Base-by-base conservation (phyloP, 2,113 vertebrate genomes). In the Perca schrenkii region DNA sequence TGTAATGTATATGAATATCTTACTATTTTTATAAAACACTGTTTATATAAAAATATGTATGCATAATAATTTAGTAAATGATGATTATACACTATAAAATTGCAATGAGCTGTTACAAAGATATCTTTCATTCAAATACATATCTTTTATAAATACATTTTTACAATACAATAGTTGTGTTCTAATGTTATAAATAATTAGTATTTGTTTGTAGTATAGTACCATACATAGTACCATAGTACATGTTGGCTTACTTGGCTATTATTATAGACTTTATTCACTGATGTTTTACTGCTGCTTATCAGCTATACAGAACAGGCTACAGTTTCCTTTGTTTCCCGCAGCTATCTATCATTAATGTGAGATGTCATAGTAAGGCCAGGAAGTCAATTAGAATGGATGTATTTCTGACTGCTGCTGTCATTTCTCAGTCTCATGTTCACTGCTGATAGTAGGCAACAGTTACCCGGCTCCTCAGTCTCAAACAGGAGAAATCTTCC, bases 331-430 rank as follows among this genome's bases (percentile, higher is more conserved):
- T 57, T 73, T 62, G 53, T 80, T 90, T 86, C 92, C 87, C 57
- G 71, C 89, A 91, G 88, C 90, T 90, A 91, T 93, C 90, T 71
- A 88, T 92, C 86, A 89, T 87, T 93, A 86, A 91, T 85, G 79
- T 57, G 65, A 82, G 85, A 87, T 92, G 92, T 93, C 88, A 90
- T 60, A 34, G 79, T 50, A 43, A 86, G 88, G 91, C 83, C 93
- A 93, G 93, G 89, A 94, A 94, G 94, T 94, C 95, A 94, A 94
- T 94, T 94, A 93, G 84, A 93, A 93, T 89, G 83, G 91, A 94
- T 94, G 91, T 83, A 86, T 94, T 92, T 92, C 80, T 77, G 87
- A 88, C 79, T 76, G 70, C 63, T 60, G 68, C 88, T 85, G 88
- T 91, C 90, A 89, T 93, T 90, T 71, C 78, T 91, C 89, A 64